Percentiles rank a stretch among this genome's conserved stretches.
phyloP scores from a whole-genome alignment of 2,888 invertebrate genomes.

The Metalampra italica region DNA sequence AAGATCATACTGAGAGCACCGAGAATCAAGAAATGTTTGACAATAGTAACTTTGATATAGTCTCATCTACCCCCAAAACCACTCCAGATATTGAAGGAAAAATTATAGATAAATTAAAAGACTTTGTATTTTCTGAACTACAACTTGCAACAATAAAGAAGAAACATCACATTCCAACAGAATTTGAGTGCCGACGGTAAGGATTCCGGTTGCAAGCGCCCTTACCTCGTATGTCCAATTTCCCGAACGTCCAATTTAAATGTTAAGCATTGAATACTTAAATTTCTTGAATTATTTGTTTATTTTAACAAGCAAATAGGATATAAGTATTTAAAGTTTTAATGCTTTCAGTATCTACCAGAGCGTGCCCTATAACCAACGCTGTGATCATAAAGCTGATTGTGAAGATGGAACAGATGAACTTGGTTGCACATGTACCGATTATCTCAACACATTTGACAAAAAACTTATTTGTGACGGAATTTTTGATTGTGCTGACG shows the following conservation, averaged over 20 bases:
- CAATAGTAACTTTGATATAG: neutral
- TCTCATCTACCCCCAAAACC: conserved; percentile 18
- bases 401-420: conserved; percentile 93
- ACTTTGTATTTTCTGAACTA: conserved; percentile 37
- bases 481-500: conserved; percentile 84
- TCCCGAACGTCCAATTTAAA: no score
- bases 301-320: no score
- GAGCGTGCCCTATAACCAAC: conserved; percentile 75
- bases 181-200: conserved; percentile 70
- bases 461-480: conserved; percentile 85
- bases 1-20: conserved; percentile 8
- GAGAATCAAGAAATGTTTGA: conserved; percentile 9
- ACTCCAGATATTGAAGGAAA: conserved; percentile 27
- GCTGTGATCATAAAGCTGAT: conserved; percentile 84
- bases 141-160: conserved; percentile 54
- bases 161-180: conserved; percentile 42
- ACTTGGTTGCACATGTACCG: conserved; percentile 83
- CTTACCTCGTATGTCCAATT: no score
- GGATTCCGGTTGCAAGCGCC: no score
- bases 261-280: neutral
- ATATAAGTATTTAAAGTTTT: no score
- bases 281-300: no score
- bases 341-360: conserved; percentile 80
- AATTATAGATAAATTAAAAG: conserved; percentile 35
- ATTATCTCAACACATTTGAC: conserved; percentile 76